Evolutionary conservation across 2,888 invertebrate genomes (phyloP).

Genomic region (Ernsta delagoae): DNA sequence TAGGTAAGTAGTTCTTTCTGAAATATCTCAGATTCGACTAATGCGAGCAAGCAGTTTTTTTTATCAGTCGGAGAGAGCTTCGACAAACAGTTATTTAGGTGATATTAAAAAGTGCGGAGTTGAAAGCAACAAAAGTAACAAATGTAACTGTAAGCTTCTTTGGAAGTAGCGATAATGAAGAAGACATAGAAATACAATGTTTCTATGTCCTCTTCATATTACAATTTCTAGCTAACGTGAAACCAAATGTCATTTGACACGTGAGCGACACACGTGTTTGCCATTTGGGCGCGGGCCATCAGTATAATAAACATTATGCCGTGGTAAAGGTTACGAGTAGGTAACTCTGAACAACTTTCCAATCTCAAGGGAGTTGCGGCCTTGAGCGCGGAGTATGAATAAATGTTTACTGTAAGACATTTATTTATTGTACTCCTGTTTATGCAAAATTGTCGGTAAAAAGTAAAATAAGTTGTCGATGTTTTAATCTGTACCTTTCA

Average conservation of each 20-base stretch:
- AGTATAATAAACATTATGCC: constrained; percentile 48
- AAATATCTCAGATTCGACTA: too few relatives aligned
- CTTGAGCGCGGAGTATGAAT: constrained; percentile 52
- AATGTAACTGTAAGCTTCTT: too few relatives aligned
- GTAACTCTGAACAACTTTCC: constrained; percentile 73
- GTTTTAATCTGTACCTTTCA: neutral
- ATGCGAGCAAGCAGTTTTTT: too few relatives aligned
- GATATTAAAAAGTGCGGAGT: too few relatives aligned
- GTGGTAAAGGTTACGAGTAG: constrained; percentile 51
- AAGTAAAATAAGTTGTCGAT: neutral
- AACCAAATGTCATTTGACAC: constrained; percentile 46
- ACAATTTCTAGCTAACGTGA: constrained; percentile 17
- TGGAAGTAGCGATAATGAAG: too few relatives aligned
- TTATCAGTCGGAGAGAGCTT: too few relatives aligned
- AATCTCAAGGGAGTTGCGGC: constrained; percentile 73
- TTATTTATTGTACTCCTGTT: constrained; percentile 28
- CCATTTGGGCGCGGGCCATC: constrained; percentile 48
- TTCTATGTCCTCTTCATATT: too few relatives aligned
- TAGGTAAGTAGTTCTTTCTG: too few relatives aligned
- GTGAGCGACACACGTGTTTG: constrained; percentile 46
- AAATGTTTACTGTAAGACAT: constrained; percentile 30
- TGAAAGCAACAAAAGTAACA: too few relatives aligned
- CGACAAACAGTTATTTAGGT: too few relatives aligned
- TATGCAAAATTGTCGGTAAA: constrained; percentile 3
- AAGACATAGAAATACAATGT: too few relatives aligned